phyloP scores from a whole-genome alignment of 1,140 invertebrate species.

The Formica selysi region DNA sequence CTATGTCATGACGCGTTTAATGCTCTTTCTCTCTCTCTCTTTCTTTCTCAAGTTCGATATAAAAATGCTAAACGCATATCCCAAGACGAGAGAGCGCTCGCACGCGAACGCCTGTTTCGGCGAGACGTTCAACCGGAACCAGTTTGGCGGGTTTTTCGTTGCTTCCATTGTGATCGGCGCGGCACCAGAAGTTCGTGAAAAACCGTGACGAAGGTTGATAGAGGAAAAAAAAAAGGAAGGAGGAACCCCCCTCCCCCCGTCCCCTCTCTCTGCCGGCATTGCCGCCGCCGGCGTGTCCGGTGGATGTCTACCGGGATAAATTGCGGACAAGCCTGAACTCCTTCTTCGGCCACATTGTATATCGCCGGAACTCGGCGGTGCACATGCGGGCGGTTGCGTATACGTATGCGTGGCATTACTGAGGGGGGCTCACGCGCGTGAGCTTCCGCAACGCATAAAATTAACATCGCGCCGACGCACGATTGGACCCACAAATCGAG shows the following conservation, averaged over 20 bases:
- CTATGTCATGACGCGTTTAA: not conserved
- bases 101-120: constrained; percentile 53
- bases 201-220: constrained; percentile 63
- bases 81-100: constrained; percentile 22
- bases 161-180: constrained; percentile 55
- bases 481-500: constrained; percentile 17
- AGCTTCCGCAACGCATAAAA: constrained; percentile 58
- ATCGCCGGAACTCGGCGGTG: constrained; percentile 46
- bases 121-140: constrained; percentile 58
- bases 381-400: constrained; percentile 2
- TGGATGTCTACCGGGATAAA: constrained; percentile 56
- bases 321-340: constrained; percentile 48
- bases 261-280: not conserved
- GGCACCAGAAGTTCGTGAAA: constrained; percentile 62
- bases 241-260: too few species aligned
- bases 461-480: constrained; percentile 37
- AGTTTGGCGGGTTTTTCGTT: constrained; percentile 63
- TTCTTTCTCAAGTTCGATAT: constrained; percentile 7
- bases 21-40: not conserved
- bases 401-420: not conserved
- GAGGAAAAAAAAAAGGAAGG: constrained; percentile 10
- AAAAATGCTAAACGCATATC: constrained; percentile 57
- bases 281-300: constrained; percentile 24
- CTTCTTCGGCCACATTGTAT: constrained; percentile 41
- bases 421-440: not conserved